Base-by-base conservation (phyloP, 2,113 vertebrate species). In the Macroglossus sobrinus region DNA sequence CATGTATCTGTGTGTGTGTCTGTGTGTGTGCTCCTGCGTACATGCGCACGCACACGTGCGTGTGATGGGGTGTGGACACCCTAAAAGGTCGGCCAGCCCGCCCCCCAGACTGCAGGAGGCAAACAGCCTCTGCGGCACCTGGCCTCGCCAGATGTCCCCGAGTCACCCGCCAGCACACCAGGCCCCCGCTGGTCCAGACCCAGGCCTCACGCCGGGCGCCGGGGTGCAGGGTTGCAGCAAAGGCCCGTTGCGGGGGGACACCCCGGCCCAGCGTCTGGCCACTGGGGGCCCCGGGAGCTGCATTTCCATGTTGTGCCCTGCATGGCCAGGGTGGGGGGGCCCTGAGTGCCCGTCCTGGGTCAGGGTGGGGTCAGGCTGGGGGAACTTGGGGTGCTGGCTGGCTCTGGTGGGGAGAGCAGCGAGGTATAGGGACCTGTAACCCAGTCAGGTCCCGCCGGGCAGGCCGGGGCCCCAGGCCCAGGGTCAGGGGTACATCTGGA, bases 1-100 rank as follows among this genome's bases (percentile, higher is more conserved):
- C n/a, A n/a, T n/a, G n/a, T n/a, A n/a, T n/a, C n/a, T n/a, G n/a
- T n/a, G n/a, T n/a, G n/a, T n/a, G n/a, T n/a, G 47, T 14, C 47
- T 8, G 28, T 2, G 0, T 11, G 15, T 11, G 1, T 0, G 12
- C 4, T 1, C 0, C 10, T 3, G 2, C 9, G 30, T 8, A 3
- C 30, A 33, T 3, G 38, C 10, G 33, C 13, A 3, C 14, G 47
- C 13, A 3, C 2, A 7, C n/a, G 64, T 66, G 74, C 15, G 24
- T 43, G 38, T 43, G 22, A 13, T 43, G 33, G 5, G 24, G 12
- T 22, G 53, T 59, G 53, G 35, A 24, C 11, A 28, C 18, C 61
- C 57, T 45, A 4, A 26, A 19, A 24, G 15, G 21, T 50, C 63
- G 13, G 7, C 18, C 2, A 19, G 63, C 22, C 26, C 30, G 22